phyloP scores from a whole-genome alignment of 35 echinoderm and acorn worm species.

The Heliocidaris erythrogramma region DNA sequence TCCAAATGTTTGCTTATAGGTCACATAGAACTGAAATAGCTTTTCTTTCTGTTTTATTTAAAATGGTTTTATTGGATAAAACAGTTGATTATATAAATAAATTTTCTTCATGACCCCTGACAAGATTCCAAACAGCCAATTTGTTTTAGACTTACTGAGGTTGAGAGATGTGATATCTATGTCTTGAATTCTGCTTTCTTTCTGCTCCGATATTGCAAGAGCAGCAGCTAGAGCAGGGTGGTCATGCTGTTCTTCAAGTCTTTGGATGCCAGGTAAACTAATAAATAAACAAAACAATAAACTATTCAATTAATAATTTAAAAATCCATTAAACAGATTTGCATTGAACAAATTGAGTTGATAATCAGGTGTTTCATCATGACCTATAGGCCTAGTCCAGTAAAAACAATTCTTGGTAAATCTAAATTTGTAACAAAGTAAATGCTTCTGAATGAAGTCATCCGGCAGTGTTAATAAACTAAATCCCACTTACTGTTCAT shows the following conservation, averaged over 20 bases:
- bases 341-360: too few relatives aligned
- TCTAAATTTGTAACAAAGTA: too few relatives aligned
- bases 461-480: too few relatives aligned
- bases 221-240: background rate
- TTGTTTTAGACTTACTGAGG: background rate
- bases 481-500: too few relatives aligned
- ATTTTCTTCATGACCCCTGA: background rate
- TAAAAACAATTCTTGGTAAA: too few relatives aligned
- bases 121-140: background rate
- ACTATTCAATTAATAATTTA: background rate
- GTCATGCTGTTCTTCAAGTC: background rate
- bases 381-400: too few relatives aligned
- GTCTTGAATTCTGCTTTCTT: slow-evolving; percentile 21
- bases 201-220: background rate
- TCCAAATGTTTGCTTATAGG: background rate
- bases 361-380: too few relatives aligned
- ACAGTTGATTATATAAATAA: too few relatives aligned
- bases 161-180: background rate
- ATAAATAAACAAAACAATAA: background rate
- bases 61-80: too few relatives aligned
- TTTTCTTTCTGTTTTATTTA: background rate
- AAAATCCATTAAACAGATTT: background rate
- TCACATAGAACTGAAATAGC: background rate
- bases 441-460: too few relatives aligned
- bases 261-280: background rate